A percentile compares a stretch with the other conserved stretches of the same genome.
Conservation (phyloP, 64 coral and sea anemone genomes). For the Stylophora pistillata region DNA sequence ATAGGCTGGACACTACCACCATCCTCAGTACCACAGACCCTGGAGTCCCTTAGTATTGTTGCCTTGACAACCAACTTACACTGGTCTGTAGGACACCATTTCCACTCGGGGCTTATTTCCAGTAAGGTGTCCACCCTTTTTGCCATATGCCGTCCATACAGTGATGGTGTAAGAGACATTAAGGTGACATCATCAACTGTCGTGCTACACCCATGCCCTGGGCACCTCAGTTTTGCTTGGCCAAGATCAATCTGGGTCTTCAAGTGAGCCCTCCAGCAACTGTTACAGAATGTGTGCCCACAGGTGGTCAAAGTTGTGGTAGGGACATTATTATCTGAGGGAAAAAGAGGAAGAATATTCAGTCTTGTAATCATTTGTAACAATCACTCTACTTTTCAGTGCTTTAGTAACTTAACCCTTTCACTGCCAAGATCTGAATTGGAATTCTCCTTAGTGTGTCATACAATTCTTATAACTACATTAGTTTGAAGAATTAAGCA, state of each 20-base stretch:
- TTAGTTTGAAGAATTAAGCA: too few species aligned
- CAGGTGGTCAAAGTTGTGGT: constrained; percentile 39
- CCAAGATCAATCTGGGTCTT: constrained; percentile 29
- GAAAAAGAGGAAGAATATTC: background rate
- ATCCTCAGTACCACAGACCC: background rate
- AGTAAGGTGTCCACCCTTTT: constrained; percentile 41
- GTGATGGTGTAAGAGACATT: constrained; percentile 67
- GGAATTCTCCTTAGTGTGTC: too few species aligned
- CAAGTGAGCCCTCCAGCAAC: constrained; percentile 71
- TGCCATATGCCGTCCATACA: constrained; percentile 36
- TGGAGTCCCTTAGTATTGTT: background rate
- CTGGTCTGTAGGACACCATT: constrained; percentile 64
- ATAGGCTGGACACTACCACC: background rate
- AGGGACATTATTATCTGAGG: background rate
- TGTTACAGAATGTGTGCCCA: constrained; percentile 69
- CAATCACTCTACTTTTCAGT: too few species aligned
- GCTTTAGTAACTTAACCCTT: too few species aligned
- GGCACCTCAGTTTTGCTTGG: constrained; percentile 43
- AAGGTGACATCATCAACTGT: constrained; percentile 53
- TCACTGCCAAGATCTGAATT: too few species aligned
- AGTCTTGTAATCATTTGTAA: too few species aligned
- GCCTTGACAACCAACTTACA: constrained; percentile 57
- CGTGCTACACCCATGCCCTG: constrained; percentile 48
- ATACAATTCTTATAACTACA: too few species aligned
- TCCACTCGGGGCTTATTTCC: constrained; percentile 37